A percentile compares a stretch with the other conserved stretches of the same genome.
phyloP scores from a whole-genome alignment of 2,888 invertebrate genomes.

The Latheticus oryzae region DNA sequence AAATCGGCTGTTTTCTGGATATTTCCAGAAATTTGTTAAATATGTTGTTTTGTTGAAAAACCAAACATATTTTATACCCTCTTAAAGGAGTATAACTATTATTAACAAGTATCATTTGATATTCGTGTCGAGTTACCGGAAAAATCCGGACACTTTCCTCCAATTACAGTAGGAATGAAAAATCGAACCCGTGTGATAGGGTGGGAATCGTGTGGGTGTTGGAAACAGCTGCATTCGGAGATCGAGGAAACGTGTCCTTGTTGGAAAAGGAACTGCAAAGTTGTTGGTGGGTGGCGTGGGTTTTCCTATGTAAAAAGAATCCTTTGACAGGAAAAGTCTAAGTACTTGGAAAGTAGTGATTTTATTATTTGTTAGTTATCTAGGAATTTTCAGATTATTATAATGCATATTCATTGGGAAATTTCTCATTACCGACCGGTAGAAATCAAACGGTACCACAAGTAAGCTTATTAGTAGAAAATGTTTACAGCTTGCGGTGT shows the following conservation, averaged over 20 bases:
- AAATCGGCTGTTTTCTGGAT: too few species aligned
- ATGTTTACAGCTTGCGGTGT: slow-evolving; percentile 6
- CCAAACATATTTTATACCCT: too few species aligned
- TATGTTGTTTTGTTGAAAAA: too few species aligned
- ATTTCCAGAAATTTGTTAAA: too few species aligned
- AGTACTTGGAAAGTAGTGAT: too few species aligned
- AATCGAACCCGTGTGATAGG: slow-evolving; percentile 4
- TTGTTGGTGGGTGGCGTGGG: slow-evolving; percentile 3
- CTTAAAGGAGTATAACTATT: too few species aligned
- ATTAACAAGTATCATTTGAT: too few species aligned
- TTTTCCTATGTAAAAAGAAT: slow-evolving; percentile 4
- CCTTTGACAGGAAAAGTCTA: too few species aligned
- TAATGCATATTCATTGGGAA: slow-evolving; percentile 1
- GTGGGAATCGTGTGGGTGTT: slow-evolving; percentile 2
- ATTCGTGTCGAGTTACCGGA: too few species aligned
- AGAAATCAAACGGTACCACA: neutral
- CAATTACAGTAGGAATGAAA: slow-evolving; percentile 1
- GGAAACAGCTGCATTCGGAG: slow-evolving; percentile 5
- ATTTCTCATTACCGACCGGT: neutral
- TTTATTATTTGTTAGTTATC: slow-evolving; percentile 5
- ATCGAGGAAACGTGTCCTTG: slow-evolving; percentile 7
- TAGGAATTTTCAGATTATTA: too few species aligned
- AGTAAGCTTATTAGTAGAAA: neutral
- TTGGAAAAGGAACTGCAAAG: slow-evolving; percentile 5
- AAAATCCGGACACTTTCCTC: too few species aligned